Evolutionary conservation across 2,888 invertebrate species (phyloP).

Genomic region (Coleophora deauratella): DNA sequence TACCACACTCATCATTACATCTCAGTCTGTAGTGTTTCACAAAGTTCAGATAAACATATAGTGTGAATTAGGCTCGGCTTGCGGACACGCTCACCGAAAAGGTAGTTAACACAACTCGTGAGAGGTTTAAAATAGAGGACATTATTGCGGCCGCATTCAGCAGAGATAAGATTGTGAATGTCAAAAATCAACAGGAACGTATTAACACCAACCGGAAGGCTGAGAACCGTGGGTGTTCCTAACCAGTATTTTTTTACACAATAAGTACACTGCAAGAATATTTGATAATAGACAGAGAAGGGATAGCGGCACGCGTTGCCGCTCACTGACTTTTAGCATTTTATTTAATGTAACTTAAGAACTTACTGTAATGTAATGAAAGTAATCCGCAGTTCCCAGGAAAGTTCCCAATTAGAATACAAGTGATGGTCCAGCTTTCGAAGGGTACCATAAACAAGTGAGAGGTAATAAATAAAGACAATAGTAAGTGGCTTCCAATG

Average conservation of each 20-base stretch:
- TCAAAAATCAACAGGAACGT: constrained; percentile 62
- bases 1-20: constrained; percentile 62
- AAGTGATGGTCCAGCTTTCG: too few relatives aligned
- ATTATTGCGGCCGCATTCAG: constrained; percentile 34
- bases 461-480: constrained; percentile 1
- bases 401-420: too few relatives aligned
- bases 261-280: constrained; percentile 43
- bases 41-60: constrained; percentile 64
- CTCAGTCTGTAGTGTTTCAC: constrained; percentile 64
- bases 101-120: constrained; percentile 22
- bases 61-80: constrained; percentile 61
- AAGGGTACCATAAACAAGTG: too few relatives aligned
- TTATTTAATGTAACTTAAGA: constrained; percentile 1
- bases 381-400: background rate
- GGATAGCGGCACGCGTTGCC: constrained; percentile 23
- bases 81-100: constrained; percentile 20
- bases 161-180: constrained; percentile 36
- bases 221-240: constrained; percentile 65
- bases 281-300: constrained; percentile 43
- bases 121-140: constrained; percentile 31
- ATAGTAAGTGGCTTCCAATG: constrained; percentile 7
- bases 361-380: background rate
- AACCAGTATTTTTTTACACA: constrained; percentile 52
- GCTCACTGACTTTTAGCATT: constrained; percentile 14
- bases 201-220: constrained; percentile 62